Base-by-base conservation (phyloP, 2,797 vertebrate species). In the Xerus rutilus region DNA sequence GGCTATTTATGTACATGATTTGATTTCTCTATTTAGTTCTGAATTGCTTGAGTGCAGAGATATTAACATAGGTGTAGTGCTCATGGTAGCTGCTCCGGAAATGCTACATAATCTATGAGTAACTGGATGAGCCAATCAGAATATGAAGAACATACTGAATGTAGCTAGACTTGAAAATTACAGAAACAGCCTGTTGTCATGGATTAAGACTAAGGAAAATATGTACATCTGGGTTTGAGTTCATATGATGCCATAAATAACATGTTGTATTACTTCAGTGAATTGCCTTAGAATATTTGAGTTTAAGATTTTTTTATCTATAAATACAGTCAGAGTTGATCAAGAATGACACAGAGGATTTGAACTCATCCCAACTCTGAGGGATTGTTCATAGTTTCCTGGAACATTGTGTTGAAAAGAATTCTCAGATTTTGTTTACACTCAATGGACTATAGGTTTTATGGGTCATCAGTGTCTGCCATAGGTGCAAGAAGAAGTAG, bases 11-110 rank as follows among this genome's bases (percentile, higher is more conserved):
- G 21, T 65, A 64, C 8, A 17, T 65, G 67, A 74, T 12, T 67
- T 69, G 3, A n/a, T 86, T 89, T 93, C 84, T 85, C 67, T 85
- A 49, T 39, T 76, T 91, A 82, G 49, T 28, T 83, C 39, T 78
- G 54, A 79, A 35, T 72, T 64, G 45, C 25, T 69, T 54, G n/a
- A 88, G 35, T 28, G 25, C 8, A 79, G 39, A 57, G 47, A 62
- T 15, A 47, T 5, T 74, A 83, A 82, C 10, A 32, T 30, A 45
- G 14, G 23, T 35, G 49, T 20, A 5, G 12, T 32, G 23, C 13
- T 10, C 12, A 49, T 1, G 15, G 52, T 15, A 83, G 43, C 47
- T 79, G 28, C 57, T 91, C 28, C 74, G 64, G 30, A 79, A 84
- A 72, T 32, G 14, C 28, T 32, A 77, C 15, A 57, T 25, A 65